Evolutionary conservation across 2,797 vertebrate genomes (phyloP).

Genomic region (Typhlichthys eigenmanni): DNA sequence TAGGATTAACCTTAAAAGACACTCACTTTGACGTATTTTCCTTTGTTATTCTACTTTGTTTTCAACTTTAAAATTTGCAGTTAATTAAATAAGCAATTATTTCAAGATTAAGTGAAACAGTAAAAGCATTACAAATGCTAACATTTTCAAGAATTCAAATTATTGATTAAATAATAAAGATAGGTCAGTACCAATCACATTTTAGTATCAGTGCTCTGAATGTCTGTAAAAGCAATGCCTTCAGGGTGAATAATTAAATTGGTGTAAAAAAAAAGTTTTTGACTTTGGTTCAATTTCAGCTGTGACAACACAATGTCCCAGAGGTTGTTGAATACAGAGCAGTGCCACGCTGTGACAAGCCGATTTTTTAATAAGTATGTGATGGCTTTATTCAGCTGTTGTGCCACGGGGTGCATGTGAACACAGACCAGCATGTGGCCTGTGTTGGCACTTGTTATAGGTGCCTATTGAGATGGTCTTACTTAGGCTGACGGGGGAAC

Average conservation of each 20-base stretch:
- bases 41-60: conserved; percentile 66
- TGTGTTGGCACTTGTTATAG: conserved; percentile 73
- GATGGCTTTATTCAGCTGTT: conserved; percentile 74
- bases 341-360: conserved; percentile 56
- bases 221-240: conserved; percentile 10
- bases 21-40: conserved; percentile 71
- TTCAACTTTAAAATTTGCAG: conserved; percentile 54
- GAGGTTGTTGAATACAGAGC: conserved; percentile 49
- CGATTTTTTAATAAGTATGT: conserved; percentile 70
- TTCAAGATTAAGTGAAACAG: conserved; percentile 42
- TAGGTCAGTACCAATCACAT: conserved; percentile 6
- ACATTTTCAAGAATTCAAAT: conserved; percentile 20
- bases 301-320: conserved; percentile 14
- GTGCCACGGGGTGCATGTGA: conserved; percentile 74
- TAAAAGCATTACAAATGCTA: conserved; percentile 22
- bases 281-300: conserved; percentile 12
- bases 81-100: conserved; percentile 58
- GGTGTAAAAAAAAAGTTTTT: not conserved
- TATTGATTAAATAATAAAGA: conserved; percentile 22
- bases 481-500: conserved; percentile 53
- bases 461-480: conserved; percentile 67
- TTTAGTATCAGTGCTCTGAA: conserved; percentile 21
- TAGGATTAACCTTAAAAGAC: conserved; percentile 56
- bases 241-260: conserved; percentile 16
- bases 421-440: conserved; percentile 72